Conservation (phyloP, 1,140 invertebrate species). For the Wiebesia pumilae region DNA sequence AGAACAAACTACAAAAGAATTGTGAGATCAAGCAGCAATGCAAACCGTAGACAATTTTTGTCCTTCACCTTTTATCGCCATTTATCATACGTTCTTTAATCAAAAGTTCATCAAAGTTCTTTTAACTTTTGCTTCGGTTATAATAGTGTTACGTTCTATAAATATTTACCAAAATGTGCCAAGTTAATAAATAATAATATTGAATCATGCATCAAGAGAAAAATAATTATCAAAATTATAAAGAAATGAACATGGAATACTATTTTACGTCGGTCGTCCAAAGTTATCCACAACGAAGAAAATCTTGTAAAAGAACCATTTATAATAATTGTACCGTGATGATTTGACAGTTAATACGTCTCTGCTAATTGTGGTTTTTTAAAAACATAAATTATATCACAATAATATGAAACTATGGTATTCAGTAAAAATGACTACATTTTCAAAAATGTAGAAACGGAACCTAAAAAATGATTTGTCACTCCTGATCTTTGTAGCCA, state of each 20-base stretch:
- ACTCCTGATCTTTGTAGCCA: no score
- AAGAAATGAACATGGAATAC: neutral
- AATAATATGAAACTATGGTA: no score
- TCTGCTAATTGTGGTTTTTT: no score
- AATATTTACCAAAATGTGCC: neutral
- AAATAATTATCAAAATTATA: neutral
- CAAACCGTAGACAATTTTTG: conserved; percentile 12
- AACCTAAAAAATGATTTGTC: no score
- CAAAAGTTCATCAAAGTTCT: conserved; percentile 1
- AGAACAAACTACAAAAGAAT: conserved; percentile 13
- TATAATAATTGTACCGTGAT: neutral
- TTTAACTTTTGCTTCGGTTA: neutral
- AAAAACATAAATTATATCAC: no score
- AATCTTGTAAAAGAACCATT: neutral
- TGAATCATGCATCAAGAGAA: neutral
- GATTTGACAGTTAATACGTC: neutral
- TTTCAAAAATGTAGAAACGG: no score
- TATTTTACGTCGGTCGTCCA: neutral
- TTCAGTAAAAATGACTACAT: no score
- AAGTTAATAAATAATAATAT: neutral
- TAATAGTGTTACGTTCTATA: neutral
- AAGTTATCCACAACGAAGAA: neutral
- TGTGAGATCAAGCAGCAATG: neutral
- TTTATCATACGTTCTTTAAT: neutral
- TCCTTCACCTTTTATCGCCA: conserved; percentile 3